Evolutionary conservation across 2,888 invertebrate genomes (phyloP), one percentile per base, ranked within the genome.

Genomic region (Antheraea assamensis): DNA sequence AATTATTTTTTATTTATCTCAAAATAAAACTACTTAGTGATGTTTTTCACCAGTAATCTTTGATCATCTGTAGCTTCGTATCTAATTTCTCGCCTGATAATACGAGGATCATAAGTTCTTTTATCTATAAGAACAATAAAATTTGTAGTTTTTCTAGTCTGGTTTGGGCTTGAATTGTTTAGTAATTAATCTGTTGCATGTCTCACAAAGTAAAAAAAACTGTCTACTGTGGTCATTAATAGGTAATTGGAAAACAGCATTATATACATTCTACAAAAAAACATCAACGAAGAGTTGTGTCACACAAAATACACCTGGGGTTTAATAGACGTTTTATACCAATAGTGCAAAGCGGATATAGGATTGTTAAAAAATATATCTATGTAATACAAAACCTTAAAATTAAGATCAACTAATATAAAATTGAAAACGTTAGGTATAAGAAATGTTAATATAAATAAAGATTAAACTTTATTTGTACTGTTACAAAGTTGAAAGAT

Each of bases 401-500:
- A 58, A 58, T 58, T 58, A 58, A n/a, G 58, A 10, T 3, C 58
- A n/a, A 58, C 58, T 58, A 42, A 42, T 42, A 27, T 55, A n/a
- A 27, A 1, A 55, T 3, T 1, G 10, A 61, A 61, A 61, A 27
- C 27, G 2, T 24, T 8, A 17, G 10, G 24, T 24, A 5, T 1
- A 27, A 27, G 17, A 27, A 27, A 61, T 61, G 17, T 61, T 27
- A 2, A 13, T 27, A 61, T 27, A 61, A 61, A 30, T 61, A 61
- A 61, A 27, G 27, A 61, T 61, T 27, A 61, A 10, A 17, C 15
- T 61, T 61, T 30, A 61, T 61, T 61, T 61, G 10, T 42, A 27
- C 24, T 13, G 61, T 27, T 17, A 61, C 61, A 73, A 73, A 58
- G 73, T 73, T 70, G 35, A 58, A 73, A 73, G 66, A 71, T 71